Base-by-base conservation (phyloP, 1,140 invertebrate species). In the Phthorimaea operculella region DNA sequence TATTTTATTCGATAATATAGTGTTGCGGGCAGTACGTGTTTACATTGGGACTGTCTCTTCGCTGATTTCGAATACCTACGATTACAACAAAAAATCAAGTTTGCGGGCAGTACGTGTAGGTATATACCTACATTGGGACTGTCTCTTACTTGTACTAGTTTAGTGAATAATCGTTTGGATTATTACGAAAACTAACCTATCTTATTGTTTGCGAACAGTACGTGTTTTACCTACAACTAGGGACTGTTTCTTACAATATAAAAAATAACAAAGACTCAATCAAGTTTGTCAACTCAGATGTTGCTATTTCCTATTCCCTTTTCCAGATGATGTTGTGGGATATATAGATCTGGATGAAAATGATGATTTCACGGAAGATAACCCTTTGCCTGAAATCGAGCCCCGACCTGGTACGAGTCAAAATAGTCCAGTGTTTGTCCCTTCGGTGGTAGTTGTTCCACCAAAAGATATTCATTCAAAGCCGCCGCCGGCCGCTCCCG, bases 171-270 rank as follows among this genome's bases (percentile, higher is more conserved):
- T 28, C 21, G 21, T 6, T 28, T 28, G 21, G 21, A 28, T 28
- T 28, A 28, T 28, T 28, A 28, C 21, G 6, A 28, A 28, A 28
- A 28, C 21, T 28, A 4, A 28, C 21, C 21, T 28, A 47, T 14
- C 15, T 4, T 16, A 4, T 47, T 47, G 44, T 47, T 47, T 47
- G 44, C 44, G 44, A 15, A 47, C 44, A 47, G 44, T 16, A 47
- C 44, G 44, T 47, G 44, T 16, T 16, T 9, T 15, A 28, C 21
- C 21, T 28, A 28, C 21, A 16, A 15, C 44, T 47, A 16, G 44
- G 44, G 44, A 47, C 44, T 47, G 44, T 47, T 15, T 47, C 44
- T 47, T 47, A 8, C 44, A 47, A 12, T 12, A 39, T 12, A 9
- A 14, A 47, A 9, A 4, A 15, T 15, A 14, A 17, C 16, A 5